Evolutionary conservation across 37 sponge, comb jelly and placozoan species (phyloP).

Genomic region (Spongia lamella): DNA sequence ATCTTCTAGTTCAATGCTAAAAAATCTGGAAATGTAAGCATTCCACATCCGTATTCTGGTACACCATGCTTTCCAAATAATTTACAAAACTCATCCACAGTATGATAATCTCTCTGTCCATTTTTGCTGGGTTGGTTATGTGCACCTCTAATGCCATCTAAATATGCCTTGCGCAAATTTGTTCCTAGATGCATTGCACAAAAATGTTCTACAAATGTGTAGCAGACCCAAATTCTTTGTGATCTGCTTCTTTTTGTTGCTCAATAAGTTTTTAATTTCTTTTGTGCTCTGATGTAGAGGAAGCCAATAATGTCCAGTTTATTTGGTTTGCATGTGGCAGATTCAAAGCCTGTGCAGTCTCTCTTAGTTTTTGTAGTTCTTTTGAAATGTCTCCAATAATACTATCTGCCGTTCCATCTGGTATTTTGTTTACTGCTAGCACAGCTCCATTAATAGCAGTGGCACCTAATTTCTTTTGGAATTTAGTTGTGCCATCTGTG

Average conservation of each 20-base stretch:
- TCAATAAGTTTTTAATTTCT: constrained; percentile 6
- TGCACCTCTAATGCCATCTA: not conserved
- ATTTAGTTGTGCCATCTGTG: constrained; percentile 47
- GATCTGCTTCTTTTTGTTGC: constrained; percentile 27
- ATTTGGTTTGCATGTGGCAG: constrained; percentile 24
- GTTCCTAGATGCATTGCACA: constrained; percentile 28
- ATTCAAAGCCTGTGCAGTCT: constrained; percentile 13
- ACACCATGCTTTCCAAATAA: constrained; percentile 25
- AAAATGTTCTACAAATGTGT: constrained; percentile 7
- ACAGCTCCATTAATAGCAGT: constrained; percentile 29
- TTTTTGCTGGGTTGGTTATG: not conserved
- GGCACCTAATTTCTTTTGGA: constrained; percentile 33
- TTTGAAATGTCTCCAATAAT: constrained; percentile 23
- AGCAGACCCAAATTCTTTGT: not conserved
- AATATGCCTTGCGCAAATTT: constrained; percentile 13
- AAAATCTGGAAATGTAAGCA: constrained; percentile 34
- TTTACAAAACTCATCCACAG: constrained; percentile 35
- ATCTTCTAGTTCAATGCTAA: constrained; percentile 10
- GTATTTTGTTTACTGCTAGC: constrained; percentile 15
- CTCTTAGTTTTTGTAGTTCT: constrained; percentile 14
- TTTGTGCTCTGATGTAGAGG: constrained; percentile 36
- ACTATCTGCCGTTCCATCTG: constrained; percentile 25
- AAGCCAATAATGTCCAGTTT: constrained; percentile 36
- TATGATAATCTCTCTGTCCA: constrained; percentile 15
- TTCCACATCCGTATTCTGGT: constrained; percentile 29